phyloP scores from a whole-genome alignment of 2,888 invertebrate genomes.

The Melanchra persicariae region DNA sequence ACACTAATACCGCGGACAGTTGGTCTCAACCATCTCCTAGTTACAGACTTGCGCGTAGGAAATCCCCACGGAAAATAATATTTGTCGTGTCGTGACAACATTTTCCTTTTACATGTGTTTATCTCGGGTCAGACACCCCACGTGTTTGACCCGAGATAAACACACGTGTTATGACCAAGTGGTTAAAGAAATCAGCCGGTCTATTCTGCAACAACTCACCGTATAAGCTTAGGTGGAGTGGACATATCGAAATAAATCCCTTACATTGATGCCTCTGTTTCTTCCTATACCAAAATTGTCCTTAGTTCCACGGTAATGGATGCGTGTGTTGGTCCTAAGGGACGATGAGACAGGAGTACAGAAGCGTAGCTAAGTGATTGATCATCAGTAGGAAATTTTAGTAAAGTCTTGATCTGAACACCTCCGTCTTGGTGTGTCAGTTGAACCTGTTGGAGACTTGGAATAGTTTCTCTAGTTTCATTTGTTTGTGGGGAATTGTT shows the following conservation, averaged over 20 bases:
- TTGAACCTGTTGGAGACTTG: constrained; percentile 6
- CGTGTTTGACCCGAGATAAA: too few relatives aligned
- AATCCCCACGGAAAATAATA: constrained; percentile 12
- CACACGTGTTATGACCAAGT: background rate
- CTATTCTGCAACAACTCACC: too few relatives aligned
- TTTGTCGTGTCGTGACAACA: background rate
- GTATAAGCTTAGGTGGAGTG: too few relatives aligned
- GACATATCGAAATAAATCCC: too few relatives aligned
- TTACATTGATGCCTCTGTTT: too few relatives aligned
- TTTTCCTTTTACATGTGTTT: constrained; percentile 21
- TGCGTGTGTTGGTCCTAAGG: too few relatives aligned
- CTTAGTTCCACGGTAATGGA: too few relatives aligned
- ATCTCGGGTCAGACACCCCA: background rate
- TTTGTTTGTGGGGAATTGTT: background rate
- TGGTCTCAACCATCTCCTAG: background rate
- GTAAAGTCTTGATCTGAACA: constrained; percentile 67
- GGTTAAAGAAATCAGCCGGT: background rate
- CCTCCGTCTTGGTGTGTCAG: constrained; percentile 56
- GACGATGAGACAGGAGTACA: too few relatives aligned
- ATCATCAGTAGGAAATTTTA: constrained; percentile 71
- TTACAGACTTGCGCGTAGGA: background rate
- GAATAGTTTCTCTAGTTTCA: constrained; percentile 2
- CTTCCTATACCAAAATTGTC: too few relatives aligned
- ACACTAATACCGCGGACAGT: background rate
- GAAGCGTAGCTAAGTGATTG: constrained; percentile 65